Conservation (phyloP, 2,113 vertebrate species). For the Struthio camelus region DNA sequence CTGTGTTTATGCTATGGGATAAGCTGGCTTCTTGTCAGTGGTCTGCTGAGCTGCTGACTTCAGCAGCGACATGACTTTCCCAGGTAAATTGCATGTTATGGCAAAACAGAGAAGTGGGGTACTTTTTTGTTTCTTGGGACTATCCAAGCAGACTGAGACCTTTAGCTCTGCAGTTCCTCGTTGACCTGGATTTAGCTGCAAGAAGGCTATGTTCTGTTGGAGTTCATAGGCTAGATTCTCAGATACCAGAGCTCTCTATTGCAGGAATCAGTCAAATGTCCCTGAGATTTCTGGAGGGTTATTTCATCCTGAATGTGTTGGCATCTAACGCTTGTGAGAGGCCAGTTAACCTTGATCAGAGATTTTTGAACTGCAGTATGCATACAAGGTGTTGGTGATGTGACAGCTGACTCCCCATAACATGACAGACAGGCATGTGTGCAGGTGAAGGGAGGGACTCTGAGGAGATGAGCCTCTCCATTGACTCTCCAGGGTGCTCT, state of each 20-base stretch:
- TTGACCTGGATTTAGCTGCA: neutral
- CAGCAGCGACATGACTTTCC: neutral
- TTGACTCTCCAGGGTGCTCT: neutral
- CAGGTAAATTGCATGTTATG: neutral
- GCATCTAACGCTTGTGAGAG: neutral
- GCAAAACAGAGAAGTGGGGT: neutral
- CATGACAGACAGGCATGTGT: neutral
- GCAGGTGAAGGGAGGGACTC: accelerated
- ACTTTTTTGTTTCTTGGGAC: neutral
- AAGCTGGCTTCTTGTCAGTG: neutral
- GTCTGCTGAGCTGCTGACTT: neutral
- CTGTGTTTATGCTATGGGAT: neutral
- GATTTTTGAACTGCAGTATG: neutral
- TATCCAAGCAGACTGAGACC: neutral
- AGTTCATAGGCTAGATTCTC: neutral
- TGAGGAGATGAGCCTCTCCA: neutral
- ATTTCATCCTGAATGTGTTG: neutral
- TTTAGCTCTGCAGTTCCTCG: neutral
- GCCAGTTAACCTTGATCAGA: neutral
- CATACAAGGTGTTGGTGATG: neutral
- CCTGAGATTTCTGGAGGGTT: neutral
- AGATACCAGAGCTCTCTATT: neutral
- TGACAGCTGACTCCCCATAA: neutral
- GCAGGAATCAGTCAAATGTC: neutral
- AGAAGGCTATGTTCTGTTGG: neutral